Evolutionary conservation across 1,140 invertebrate species (phyloP), one percentile per base, ranked within the genome.

Genomic region (Cotesia chilonis): DNA sequence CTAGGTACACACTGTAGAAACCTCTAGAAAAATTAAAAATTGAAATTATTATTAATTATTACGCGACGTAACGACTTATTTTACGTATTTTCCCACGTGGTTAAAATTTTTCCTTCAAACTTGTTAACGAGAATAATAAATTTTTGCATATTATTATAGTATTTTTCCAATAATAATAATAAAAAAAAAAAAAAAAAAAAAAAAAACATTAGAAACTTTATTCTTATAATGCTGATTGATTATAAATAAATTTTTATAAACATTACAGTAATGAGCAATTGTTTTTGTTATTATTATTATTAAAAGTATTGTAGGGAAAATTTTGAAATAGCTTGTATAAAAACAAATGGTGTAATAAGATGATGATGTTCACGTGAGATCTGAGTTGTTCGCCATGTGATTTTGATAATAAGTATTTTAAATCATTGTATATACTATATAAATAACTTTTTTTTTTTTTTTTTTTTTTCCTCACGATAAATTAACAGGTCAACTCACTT

Each of bases 401-500:
- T 28, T 28, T n/a, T 68, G 67, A 68, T 68, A 68, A 68, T 47
- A 47, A 47, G 41, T 47, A 12, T 41, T 68, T 28, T 4, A 68
- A 68, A 38, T 68, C 54, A 6, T 47, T 28, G 28, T 28, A 28
- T 28, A 28, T 28, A 28, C n/a, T 17, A 14, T 54, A 17, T n/a
- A 17, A 7, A 14, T 52, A 41, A 55, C 47, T 59, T 17, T 36
- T 6, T 55, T 41, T 59, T 47, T 36, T 14, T 14, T 14, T 14
- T 14, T 14, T 14, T 14, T 14, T 14, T 14, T 14, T 14, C 14
- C 14, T 28, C 28, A 28, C 28, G 36, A 55, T 12, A 68, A 9
- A 35, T 17, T 37, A 52, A n/a, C 54, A 10, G 55, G 67, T 68
- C 67, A 68, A 68, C 59, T 68, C 36, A 68, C 54, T 68, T 68